Conservation (phyloP, 2,797 vertebrate species). For the Adelosebastes latens region DNA sequence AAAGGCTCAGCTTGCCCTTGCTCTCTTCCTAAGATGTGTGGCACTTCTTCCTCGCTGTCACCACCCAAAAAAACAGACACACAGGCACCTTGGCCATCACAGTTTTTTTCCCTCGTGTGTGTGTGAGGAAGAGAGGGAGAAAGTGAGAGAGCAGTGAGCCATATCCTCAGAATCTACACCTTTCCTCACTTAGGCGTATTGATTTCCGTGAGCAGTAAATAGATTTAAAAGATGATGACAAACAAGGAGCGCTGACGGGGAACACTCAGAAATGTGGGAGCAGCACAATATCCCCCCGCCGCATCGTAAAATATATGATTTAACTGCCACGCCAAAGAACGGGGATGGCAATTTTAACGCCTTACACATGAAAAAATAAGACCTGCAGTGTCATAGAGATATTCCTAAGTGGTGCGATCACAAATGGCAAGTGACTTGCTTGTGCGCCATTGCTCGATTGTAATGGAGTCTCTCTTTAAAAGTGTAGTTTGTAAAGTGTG, state of each 20-base stretch:
- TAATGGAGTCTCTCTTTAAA: constrained; percentile 2
- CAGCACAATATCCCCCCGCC: constrained; percentile 77
- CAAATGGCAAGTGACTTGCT: constrained; percentile 36
- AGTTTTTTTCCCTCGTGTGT: not conserved
- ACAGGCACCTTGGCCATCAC: constrained; percentile 36
- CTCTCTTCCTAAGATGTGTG: constrained; percentile 65
- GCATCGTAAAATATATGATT: constrained; percentile 77
- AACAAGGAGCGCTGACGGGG: constrained; percentile 81
- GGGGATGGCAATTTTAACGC: constrained; percentile 66
- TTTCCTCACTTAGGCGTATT: constrained; percentile 85
- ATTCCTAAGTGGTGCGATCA: constrained; percentile 33
- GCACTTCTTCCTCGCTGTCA: constrained; percentile 56
- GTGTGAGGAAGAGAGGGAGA: constrained; percentile 19
- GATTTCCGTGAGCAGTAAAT: constrained; percentile 85
- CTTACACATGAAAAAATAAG: constrained; percentile 53
- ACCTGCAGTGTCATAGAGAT: constrained; percentile 51
- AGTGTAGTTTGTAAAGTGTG: not conserved
- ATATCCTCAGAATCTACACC: constrained; percentile 79
- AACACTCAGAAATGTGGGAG: constrained; percentile 79
- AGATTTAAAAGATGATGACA: constrained; percentile 86
- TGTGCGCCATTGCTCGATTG: not conserved
- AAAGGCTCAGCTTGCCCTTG: constrained; percentile 60
- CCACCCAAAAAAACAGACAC: constrained; percentile 48
- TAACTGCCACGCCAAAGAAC: constrained; percentile 67
- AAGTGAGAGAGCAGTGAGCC: constrained; percentile 53